These are phyloP conservation scores for Drosophila truncata DNA, from an alignment of 1,140 invertebrate species.

Conservation along the genomic window DNA sequence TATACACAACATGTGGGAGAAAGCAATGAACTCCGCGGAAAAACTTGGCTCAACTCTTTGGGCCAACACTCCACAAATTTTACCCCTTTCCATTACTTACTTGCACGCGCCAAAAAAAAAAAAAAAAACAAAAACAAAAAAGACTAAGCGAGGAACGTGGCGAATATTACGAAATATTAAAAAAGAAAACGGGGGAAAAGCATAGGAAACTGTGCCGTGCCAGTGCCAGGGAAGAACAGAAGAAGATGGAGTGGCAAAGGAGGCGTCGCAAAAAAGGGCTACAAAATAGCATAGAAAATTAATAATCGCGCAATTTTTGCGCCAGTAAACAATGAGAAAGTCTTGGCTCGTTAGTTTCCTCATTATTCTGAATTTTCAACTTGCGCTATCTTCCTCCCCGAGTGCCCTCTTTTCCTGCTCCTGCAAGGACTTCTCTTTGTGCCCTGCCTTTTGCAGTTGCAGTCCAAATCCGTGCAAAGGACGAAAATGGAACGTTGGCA, in stretches of 20 bases:
- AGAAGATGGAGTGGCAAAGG: constrained; percentile 18
- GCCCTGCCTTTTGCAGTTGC: constrained; percentile 44
- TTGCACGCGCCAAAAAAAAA: constrained; percentile 54
- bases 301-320: constrained; percentile 83
- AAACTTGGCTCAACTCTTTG: constrained; percentile 61
- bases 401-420: background rate
- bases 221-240: constrained; percentile 24
- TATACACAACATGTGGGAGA: constrained; percentile 47
- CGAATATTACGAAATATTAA: constrained; percentile 76
- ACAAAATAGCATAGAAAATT: constrained; percentile 84
- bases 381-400: constrained; percentile 23
- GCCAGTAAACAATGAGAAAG: constrained; percentile 83
- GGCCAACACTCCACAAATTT: constrained; percentile 11
- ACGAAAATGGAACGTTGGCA: constrained; percentile 41
- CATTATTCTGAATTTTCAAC: constrained; percentile 80
- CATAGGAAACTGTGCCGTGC: constrained; percentile 47
- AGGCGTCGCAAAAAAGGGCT: constrained; percentile 52
- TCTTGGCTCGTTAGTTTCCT: constrained; percentile 83
- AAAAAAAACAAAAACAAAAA: constrained; percentile 34
- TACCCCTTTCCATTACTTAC: constrained; percentile 53
- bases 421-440: constrained; percentile 46
- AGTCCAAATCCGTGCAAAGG: constrained; percentile 51
- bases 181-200: constrained; percentile 58
- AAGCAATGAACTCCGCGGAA: constrained; percentile 57
- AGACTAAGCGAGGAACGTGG: constrained; percentile 35